Evolutionary conservation across 2,797 vertebrate species (phyloP).

Genomic region (Gallinago solitaria): DNA sequence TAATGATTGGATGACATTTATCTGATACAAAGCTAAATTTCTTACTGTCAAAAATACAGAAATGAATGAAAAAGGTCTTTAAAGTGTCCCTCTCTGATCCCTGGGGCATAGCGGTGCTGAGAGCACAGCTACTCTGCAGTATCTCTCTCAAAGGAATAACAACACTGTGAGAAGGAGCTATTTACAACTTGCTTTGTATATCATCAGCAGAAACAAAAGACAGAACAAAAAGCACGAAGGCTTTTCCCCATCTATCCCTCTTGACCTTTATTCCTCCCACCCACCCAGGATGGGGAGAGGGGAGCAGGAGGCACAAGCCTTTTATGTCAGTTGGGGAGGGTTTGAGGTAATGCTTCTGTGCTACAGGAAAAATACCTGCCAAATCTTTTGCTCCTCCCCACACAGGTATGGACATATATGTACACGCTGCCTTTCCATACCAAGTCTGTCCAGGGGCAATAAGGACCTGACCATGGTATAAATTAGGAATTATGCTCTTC

Average conservation of each 20-base stretch:
- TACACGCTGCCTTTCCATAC: background rate
- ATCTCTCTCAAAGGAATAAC: conserved; percentile 73
- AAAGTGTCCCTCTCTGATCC: conserved; percentile 67
- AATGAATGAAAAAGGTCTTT: conserved; percentile 65
- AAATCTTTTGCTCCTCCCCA: background rate
- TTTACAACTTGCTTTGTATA: conserved; percentile 75
- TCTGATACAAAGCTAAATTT: conserved; percentile 61
- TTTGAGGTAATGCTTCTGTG: conserved; percentile 29
- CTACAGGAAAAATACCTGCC: background rate
- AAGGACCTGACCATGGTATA: background rate
- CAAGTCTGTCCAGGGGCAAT: background rate
- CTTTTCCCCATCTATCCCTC: background rate
- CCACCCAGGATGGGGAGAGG: background rate
- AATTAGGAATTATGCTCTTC: background rate
- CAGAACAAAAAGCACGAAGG: conserved; percentile 57
- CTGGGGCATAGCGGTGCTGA: conserved; percentile 52
- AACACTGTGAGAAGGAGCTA: conserved; percentile 59
- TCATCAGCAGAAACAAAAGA: conserved; percentile 76
- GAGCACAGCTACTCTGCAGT: conserved; percentile 46
- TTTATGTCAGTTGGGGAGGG: conserved; percentile 1
- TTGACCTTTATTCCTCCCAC: background rate
- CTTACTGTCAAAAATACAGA: conserved; percentile 51
- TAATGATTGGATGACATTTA: conserved; percentile 64
- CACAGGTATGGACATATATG: background rate
- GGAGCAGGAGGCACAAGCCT: background rate